Conservation (phyloP, 2,113 vertebrate genomes). For the Rhea pennata region DNA sequence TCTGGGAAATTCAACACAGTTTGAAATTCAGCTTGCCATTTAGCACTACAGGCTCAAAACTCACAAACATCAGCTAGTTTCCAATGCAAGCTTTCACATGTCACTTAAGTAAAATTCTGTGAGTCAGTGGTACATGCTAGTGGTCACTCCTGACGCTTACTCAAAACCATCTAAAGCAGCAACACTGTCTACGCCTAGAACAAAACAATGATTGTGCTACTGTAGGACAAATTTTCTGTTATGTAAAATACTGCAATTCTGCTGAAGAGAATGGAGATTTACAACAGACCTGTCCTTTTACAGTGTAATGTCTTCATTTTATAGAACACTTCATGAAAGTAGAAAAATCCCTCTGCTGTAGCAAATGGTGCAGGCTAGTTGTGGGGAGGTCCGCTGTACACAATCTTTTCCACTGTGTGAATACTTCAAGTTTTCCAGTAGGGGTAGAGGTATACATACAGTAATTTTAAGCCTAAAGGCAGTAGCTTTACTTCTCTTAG, state of each 20-base stretch:
- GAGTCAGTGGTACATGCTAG: neutral
- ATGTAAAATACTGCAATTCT: neutral
- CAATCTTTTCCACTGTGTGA: neutral
- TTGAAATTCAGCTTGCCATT: neutral
- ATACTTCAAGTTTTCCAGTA: neutral
- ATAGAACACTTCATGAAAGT: neutral
- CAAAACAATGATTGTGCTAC: neutral
- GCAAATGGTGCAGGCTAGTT: neutral
- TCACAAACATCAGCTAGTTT: neutral
- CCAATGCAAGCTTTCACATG: neutral
- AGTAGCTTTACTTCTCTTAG: neutral
- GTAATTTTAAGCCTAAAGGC: neutral
- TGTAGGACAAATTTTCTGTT: accelerated
- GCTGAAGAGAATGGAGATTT: neutral
- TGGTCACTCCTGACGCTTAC: neutral
- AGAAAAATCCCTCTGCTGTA: neutral
- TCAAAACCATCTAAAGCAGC: neutral
- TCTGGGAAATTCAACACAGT: neutral
- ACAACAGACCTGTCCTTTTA: neutral
- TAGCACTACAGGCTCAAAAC: neutral
- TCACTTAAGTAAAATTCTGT: neutral
- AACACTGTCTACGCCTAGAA: neutral
- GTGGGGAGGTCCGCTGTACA: neutral
- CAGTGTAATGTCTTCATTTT: neutral
- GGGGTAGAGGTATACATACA: neutral